Percentiles rank a stretch among this genome's conserved stretches.
These are phyloP conservation scores for Acrobasis suavella DNA, from an alignment of 2,888 invertebrate species.

Conservation along the genomic window DNA sequence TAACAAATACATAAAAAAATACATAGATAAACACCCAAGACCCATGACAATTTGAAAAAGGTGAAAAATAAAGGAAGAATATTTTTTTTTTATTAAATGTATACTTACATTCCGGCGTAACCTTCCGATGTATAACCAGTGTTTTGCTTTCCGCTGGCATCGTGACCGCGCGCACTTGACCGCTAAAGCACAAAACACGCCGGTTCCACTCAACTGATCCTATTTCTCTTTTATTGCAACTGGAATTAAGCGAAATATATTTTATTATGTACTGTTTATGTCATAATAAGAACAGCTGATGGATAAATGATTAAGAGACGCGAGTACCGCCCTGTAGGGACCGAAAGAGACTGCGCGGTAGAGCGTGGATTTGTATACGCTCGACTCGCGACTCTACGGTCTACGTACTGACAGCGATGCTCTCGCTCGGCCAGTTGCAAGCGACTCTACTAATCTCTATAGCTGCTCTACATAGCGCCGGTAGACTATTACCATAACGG, in stretches of 20 bases:
- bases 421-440: slow-evolving; percentile 5
- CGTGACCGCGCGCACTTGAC: slow-evolving; percentile 33
- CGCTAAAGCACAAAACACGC: slow-evolving; percentile 18
- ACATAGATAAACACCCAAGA: too few relatives aligned
- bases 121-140: slow-evolving; percentile 63
- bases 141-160: slow-evolving; percentile 66
- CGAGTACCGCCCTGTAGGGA: slow-evolving; percentile 9
- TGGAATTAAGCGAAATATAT: not conserved
- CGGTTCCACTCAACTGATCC: not conserved
- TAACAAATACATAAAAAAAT: too few relatives aligned
- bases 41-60: too few relatives aligned
- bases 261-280: slow-evolving; percentile 9
- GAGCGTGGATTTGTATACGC: slow-evolving; percentile 7
- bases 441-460: slow-evolving; percentile 1
- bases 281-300: slow-evolving; percentile 11
- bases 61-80: too few relatives aligned
- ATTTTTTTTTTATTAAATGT: slow-evolving; percentile 19
- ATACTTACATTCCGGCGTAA: slow-evolving; percentile 73
- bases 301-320: not conserved
- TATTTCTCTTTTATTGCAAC: not conserved
- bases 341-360: slow-evolving; percentile 16
- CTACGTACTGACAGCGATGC: not conserved
- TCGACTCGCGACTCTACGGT: not conserved
- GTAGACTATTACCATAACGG: not conserved
- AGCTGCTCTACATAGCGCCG: slow-evolving; percentile 1